phyloP scores from a whole-genome alignment of 2,113 vertebrate genomes.

The Murina feae region DNA sequence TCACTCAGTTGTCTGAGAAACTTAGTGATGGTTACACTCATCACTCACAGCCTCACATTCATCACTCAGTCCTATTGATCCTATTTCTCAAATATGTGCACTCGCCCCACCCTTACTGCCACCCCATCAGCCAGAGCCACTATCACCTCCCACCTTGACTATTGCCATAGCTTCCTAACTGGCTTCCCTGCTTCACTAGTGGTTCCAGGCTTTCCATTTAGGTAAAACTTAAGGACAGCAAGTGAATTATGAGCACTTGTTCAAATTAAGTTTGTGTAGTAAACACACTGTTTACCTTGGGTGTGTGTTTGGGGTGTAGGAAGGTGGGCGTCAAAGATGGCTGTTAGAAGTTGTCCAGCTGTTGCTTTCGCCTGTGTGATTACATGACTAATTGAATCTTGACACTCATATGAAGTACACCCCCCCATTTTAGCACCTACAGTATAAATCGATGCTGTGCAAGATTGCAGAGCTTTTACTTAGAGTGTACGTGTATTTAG shows the following conservation, averaged over 20 bases:
- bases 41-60: not conserved
- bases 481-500: slow-evolving; percentile 39
- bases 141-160: not conserved
- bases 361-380: not conserved
- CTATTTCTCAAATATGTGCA: not conserved
- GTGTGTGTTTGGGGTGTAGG: not conserved
- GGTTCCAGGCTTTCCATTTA: not conserved
- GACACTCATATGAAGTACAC: not conserved
- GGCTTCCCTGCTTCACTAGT: not conserved
- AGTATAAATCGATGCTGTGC: slow-evolving; percentile 22
- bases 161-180: not conserved
- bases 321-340: not conserved
- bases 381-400: not conserved
- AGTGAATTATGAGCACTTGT: not conserved
- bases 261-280: slow-evolving; percentile 28
- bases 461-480: slow-evolving; percentile 29
- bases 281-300: slow-evolving; percentile 13
- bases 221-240: not conserved
- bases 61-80: not conserved
- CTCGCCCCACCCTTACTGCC: not conserved
- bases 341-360: not conserved
- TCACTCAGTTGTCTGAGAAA: slow-evolving; percentile 8
- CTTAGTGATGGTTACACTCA: not conserved
- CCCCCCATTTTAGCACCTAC: not conserved
- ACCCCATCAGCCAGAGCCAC: not conserved